These are phyloP conservation scores for Tricholaema leucomelas DNA, from an alignment of 2,113 vertebrate genomes.

Conservation along the genomic window DNA sequence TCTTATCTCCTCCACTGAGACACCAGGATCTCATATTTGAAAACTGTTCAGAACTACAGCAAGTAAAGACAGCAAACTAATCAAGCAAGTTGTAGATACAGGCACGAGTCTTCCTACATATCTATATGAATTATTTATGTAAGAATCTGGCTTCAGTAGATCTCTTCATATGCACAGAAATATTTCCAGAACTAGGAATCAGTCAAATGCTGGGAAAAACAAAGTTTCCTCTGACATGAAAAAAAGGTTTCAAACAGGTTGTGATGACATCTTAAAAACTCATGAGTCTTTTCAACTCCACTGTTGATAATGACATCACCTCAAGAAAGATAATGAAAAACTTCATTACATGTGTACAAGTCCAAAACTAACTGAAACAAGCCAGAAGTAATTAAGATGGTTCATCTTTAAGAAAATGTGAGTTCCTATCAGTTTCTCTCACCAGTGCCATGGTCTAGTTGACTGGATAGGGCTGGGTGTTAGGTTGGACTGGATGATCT, in stretches of 20 bases:
- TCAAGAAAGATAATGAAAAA: not conserved
- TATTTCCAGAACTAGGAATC: not conserved
- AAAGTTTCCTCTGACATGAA: not conserved
- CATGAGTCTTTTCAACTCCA: not conserved
- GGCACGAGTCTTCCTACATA: not conserved
- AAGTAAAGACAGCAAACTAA: not conserved
- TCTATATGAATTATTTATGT: not conserved
- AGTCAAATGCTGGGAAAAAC: not conserved
- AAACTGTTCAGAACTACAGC: not conserved
- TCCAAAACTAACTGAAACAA: not conserved
- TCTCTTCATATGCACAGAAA: not conserved
- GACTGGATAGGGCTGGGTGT: no score
- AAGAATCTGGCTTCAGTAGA: not conserved
- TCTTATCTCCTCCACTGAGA: not conserved
- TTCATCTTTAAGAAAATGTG: not conserved
- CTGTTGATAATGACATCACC: not conserved
- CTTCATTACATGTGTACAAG: not conserved
- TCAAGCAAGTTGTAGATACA: not conserved
- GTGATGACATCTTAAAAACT: not conserved
- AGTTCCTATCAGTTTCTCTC: not conserved
- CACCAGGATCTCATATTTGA: not conserved
- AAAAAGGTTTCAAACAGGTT: not conserved
- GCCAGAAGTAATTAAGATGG: not conserved
- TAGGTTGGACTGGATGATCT: no score
- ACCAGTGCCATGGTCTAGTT: no score